Percentiles rank a stretch among this genome's conserved stretches.
Conservation (phyloP, 1,140 invertebrate species). For the Whitmania pigra region DNA sequence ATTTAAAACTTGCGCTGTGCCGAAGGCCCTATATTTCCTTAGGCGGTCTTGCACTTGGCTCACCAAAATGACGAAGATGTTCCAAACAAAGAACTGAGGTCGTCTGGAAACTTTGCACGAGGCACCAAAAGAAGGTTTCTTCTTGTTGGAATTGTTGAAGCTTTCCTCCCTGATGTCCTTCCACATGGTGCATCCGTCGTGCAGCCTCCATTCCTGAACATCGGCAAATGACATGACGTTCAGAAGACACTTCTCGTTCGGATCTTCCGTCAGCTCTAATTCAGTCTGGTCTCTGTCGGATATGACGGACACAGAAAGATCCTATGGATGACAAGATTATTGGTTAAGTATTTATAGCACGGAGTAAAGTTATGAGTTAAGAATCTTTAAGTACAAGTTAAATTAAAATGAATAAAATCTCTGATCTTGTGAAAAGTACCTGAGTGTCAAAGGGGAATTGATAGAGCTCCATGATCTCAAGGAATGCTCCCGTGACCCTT, state of each 20-base stretch:
- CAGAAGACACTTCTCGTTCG: constrained; percentile 15
- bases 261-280: constrained; percentile 13
- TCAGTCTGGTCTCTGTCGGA: constrained; percentile 15
- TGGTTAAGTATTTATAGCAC: too few species aligned
- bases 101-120: constrained; percentile 15
- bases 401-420: too few species aligned
- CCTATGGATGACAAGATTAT: too few species aligned
- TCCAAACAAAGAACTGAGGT: constrained; percentile 17
- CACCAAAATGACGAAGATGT: constrained; percentile 18
- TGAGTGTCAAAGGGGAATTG: constrained; percentile 42
- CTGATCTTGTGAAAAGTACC: too few species aligned
- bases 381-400: too few species aligned
- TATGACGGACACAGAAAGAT: constrained; percentile 15
- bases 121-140: constrained; percentile 10
- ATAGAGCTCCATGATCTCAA: constrained; percentile 41
- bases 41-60: too few species aligned
- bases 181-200: constrained; percentile 11
- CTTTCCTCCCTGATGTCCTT: constrained; percentile 13
- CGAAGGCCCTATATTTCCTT: too few species aligned
- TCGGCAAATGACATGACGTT: constrained; percentile 19
- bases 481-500: constrained; percentile 39
- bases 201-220: constrained; percentile 19
- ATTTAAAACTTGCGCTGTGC: too few species aligned
- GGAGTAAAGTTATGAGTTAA: too few species aligned
- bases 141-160: constrained; percentile 7